Percentiles rank a stretch among this genome's conserved stretches.
phyloP scores from a whole-genome alignment of 2,113 vertebrate species.

The Pteropus alecto region DNA sequence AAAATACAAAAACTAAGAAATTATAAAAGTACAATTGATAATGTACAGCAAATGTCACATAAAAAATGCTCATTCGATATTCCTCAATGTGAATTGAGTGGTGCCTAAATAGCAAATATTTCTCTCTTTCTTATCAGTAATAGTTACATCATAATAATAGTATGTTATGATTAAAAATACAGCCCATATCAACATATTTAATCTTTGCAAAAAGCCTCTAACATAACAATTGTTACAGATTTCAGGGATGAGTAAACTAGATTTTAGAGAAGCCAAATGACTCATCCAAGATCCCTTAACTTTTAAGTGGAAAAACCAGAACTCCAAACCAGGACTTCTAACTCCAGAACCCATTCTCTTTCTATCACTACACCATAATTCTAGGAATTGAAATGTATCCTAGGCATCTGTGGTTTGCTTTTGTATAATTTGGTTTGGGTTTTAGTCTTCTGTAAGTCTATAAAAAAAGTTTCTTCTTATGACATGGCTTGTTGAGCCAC shows the following conservation, averaged over 20 bases:
- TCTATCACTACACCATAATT: not conserved
- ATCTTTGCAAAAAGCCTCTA: not conserved
- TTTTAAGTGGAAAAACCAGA: not conserved
- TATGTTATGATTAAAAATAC: not conserved
- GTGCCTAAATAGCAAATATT: not conserved
- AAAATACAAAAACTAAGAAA: not conserved
- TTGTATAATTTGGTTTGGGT: constrained; percentile 31
- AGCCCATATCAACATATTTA: not conserved
- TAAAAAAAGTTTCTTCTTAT: not conserved
- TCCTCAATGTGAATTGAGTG: not conserved
- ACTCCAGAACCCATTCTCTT: constrained; percentile 4
- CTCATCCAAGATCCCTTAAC: not conserved
- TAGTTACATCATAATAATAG: not conserved
- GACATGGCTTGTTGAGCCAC: not conserved
- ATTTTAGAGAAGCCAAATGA: not conserved
- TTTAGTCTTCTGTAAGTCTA: constrained; percentile 12
- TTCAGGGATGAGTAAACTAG: not conserved
- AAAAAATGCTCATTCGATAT: not conserved
- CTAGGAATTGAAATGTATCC: constrained; percentile 47
- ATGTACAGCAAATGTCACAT: not conserved
- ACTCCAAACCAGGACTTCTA: not conserved
- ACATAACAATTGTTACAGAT: not conserved
- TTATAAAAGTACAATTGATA: not conserved
- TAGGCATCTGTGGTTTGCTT: constrained; percentile 27
- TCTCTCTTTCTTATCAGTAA: not conserved